Conservation (phyloP, 2,888 invertebrate genomes). For the Phrixothrix hirtus region DNA sequence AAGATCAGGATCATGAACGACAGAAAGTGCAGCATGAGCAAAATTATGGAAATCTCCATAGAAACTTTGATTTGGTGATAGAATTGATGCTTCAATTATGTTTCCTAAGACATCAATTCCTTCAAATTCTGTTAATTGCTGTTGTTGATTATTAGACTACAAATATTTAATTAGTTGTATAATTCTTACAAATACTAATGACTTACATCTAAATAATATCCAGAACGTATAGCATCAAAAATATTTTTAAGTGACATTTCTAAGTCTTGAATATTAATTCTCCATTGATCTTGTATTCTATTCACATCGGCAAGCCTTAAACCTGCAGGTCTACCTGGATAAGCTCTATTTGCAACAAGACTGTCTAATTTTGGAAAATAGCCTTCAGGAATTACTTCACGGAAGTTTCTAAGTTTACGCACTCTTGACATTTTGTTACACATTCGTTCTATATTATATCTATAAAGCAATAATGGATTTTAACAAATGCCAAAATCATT, state of each 20-base stretch:
- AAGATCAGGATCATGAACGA: constrained; percentile 77
- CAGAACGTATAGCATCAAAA: constrained; percentile 69
- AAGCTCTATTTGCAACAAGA: constrained; percentile 69
- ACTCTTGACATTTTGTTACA: constrained; percentile 69
- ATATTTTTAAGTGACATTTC: constrained; percentile 75
- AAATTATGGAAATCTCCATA: constrained; percentile 81
- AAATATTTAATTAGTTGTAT: neutral
- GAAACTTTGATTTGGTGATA: constrained; percentile 67
- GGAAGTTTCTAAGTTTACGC: constrained; percentile 64
- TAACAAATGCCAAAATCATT: too few species aligned
- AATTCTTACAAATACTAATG: constrained; percentile 12
- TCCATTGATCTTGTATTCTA: constrained; percentile 68
- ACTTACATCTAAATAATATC: constrained; percentile 62
- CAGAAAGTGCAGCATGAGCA: constrained; percentile 76
- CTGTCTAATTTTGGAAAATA: constrained; percentile 83
- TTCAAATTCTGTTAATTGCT: constrained; percentile 63
- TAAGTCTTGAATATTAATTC: constrained; percentile 67
- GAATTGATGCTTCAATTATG: constrained; percentile 70
- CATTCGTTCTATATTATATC: constrained; percentile 74
- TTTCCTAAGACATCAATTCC: constrained; percentile 82
- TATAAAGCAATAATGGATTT: too few species aligned
- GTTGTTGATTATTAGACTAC: constrained; percentile 62
- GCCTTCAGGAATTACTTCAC: constrained; percentile 70
- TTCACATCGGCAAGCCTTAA: constrained; percentile 63
- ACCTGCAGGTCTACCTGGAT: constrained; percentile 68